Conservation (phyloP, 2,888 invertebrate species). For the Perizoma flavofasciatum region DNA sequence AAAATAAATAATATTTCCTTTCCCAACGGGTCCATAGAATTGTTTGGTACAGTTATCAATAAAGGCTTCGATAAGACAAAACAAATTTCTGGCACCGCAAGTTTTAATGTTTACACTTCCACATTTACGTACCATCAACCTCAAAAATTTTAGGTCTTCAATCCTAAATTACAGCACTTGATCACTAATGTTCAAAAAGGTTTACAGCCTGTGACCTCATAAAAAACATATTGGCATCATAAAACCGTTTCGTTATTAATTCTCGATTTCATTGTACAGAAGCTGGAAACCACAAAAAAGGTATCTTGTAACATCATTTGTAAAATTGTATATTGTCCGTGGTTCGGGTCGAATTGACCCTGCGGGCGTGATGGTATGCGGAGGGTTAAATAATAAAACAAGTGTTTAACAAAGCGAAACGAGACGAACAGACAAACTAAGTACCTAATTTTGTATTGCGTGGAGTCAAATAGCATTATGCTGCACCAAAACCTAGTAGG, state of each 20-base stretch:
- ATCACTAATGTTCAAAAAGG: neutral
- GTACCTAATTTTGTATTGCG: no score
- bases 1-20: no score
- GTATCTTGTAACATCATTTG: constrained; percentile 7
- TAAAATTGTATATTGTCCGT: constrained; percentile 4
- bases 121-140: neutral
- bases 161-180: neutral
- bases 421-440: no score
- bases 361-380: constrained; percentile 41
- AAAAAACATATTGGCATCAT: constrained; percentile 13
- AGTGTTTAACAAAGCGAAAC: constrained; percentile 6
- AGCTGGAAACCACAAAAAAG: constrained; percentile 19
- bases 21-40: no score
- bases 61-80: no score
- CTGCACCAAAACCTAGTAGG: no score
- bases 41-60: no score
- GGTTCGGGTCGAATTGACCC: constrained; percentile 36
- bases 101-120: no score
- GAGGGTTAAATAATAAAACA: constrained; percentile 29
- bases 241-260: constrained; percentile 11
- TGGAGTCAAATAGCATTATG: no score
- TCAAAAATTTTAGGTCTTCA: neutral
- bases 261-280: constrained; percentile 16
- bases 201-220: constrained; percentile 5
- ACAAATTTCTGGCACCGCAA: no score